Evolutionary conservation across 2,113 vertebrate species (phyloP).

Genomic region (Clarias macrocephalus): DNA sequence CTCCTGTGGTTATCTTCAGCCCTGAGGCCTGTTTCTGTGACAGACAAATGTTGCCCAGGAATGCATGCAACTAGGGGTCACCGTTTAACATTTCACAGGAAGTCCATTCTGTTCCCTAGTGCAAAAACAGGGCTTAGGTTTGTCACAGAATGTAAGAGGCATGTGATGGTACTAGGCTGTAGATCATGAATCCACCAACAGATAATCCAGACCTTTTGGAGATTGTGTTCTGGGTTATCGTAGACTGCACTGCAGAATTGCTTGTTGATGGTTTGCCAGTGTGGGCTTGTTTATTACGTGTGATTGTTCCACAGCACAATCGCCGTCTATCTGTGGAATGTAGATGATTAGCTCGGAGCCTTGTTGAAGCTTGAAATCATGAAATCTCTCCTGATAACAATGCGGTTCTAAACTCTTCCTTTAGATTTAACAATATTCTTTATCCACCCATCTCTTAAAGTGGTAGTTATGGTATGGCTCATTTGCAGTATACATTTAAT

Average conservation of each 20-base stretch:
- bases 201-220: not conserved
- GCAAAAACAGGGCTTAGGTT: not conserved
- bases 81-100: constrained; percentile 54
- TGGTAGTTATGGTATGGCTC: not conserved
- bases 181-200: not conserved
- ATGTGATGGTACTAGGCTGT: not conserved
- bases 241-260: not conserved
- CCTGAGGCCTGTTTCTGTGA: constrained; percentile 1
- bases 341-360: not conserved
- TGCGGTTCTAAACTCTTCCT: not conserved
- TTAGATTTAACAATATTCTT: not conserved
- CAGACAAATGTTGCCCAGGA: constrained; percentile 44
- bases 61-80: constrained; percentile 40
- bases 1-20: not conserved
- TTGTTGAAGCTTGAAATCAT: not conserved
- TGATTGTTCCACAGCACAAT: not conserved
- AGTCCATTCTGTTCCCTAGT: constrained; percentile 39
- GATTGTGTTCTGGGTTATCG: not conserved
- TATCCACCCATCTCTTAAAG: not conserved
- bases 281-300: not conserved
- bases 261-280: not conserved
- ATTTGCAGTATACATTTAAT: not conserved
- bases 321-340: not conserved
- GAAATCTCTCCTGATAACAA: not conserved
- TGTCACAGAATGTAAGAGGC: not conserved